These are phyloP conservation scores for Coccyzus lansbergi DNA, from an alignment of 2,797 vertebrate species.

Conservation along the genomic window DNA sequence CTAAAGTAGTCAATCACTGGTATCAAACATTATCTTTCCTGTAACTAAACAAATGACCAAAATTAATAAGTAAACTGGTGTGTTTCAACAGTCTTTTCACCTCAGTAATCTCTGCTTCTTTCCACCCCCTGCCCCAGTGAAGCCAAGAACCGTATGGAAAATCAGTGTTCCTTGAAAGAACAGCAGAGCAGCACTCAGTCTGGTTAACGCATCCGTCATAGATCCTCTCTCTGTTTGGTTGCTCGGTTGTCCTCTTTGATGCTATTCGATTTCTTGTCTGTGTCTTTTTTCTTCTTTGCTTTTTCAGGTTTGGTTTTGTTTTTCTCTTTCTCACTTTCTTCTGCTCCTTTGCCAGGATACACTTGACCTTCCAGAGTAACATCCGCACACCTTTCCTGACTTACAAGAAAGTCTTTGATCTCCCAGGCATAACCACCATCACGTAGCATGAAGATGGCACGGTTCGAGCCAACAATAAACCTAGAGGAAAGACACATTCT, in stretches of 20 bases:
- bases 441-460: conserved; percentile 94
- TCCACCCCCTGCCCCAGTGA: not conserved
- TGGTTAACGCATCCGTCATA: conserved; percentile 68
- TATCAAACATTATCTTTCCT: not conserved
- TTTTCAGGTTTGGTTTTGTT: conserved; percentile 79
- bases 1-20: not conserved
- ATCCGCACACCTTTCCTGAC: conserved; percentile 89
- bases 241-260: conserved; percentile 74
- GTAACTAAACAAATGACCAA: conserved; percentile 28
- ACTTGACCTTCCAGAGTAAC: conserved; percentile 96
- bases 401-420: conserved; percentile 91
- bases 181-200: not conserved
- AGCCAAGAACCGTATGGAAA: not conserved
- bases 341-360: conserved; percentile 88
- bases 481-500: conserved; percentile 63
- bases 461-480: conserved; percentile 93
- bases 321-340: conserved; percentile 72
- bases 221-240: conserved; percentile 80
- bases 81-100: conserved; percentile 8
- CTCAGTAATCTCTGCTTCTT: not conserved
- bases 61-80: conserved; percentile 24
- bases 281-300: conserved; percentile 82
- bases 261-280: conserved; percentile 45
- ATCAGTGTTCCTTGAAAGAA: not conserved
- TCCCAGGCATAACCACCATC: conserved; percentile 94